Conservation (phyloP, 2,797 vertebrate genomes). For the Parauchenoglanis punctatus region DNA sequence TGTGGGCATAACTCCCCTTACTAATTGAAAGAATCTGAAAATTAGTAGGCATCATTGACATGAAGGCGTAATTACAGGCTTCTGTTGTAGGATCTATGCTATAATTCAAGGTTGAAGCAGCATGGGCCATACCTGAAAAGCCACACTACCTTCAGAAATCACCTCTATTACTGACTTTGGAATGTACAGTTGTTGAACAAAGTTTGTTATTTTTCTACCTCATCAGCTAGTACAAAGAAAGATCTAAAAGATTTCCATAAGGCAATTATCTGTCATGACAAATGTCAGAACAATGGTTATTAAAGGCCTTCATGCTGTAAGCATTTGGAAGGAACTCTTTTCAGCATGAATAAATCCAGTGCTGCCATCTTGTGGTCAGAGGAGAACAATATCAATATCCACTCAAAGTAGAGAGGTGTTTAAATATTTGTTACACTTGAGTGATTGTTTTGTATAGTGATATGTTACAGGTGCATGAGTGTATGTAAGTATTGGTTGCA, state of each 20-base stretch:
- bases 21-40: conserved; percentile 5
- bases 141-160: not conserved
- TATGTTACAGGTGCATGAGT: not conserved
- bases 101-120: not conserved
- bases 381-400: not conserved
- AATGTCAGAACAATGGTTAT: not conserved
- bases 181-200: not conserved
- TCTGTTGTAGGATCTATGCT: conserved; percentile 5
- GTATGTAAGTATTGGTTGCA: not conserved
- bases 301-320: not conserved
- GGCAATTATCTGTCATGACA: not conserved
- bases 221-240: not conserved
- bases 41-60: conserved; percentile 15
- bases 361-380: conserved; percentile 41
- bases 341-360: conserved; percentile 3
- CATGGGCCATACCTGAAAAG: not conserved
- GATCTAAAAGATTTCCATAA: not conserved
- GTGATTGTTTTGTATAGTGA: not conserved
- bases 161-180: not conserved
- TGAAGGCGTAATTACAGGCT: not conserved
- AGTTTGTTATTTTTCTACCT: not conserved
- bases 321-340: not conserved
- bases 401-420: not conserved
- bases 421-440: not conserved
- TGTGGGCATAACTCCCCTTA: not conserved